phyloP scores from a whole-genome alignment of 2,113 vertebrate species.

The Chaetorhynchus papuensis region DNA sequence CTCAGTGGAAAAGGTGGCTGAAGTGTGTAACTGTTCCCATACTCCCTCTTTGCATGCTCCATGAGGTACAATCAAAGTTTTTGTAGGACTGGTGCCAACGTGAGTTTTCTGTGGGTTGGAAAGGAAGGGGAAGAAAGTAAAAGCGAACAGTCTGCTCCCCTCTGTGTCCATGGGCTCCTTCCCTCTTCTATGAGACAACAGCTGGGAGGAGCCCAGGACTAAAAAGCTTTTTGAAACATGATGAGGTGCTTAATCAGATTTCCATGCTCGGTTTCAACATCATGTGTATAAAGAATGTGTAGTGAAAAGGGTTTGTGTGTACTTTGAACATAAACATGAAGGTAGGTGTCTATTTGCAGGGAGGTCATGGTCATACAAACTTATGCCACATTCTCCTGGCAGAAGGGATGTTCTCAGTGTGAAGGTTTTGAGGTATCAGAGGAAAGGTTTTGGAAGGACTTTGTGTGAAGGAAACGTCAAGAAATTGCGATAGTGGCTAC shows the following conservation, averaged over 20 bases:
- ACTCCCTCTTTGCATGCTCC: background rate
- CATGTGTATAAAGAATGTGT: background rate
- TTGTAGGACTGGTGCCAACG: background rate
- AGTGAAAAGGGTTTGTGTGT: background rate
- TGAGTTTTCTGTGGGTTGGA: slow-evolving; percentile 7
- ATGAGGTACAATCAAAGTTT: background rate
- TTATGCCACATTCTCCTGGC: background rate
- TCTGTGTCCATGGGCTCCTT: background rate
- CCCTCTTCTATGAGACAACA: background rate
- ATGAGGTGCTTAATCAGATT: background rate
- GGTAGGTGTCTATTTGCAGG: background rate
- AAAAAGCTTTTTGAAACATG: background rate
- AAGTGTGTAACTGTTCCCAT: background rate
- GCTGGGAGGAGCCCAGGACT: background rate
- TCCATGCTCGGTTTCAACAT: background rate
- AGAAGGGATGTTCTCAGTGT: background rate
- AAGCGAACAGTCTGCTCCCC: background rate
- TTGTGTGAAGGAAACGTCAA: background rate
- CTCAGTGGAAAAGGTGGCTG: background rate
- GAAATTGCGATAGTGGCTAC: background rate
- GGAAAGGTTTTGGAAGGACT: background rate
- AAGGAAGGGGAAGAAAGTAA: background rate
- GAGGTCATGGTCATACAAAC: background rate
- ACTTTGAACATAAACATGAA: background rate
- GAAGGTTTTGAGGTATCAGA: background rate